Conservation (phyloP, 2,888 invertebrate species). For the Machimus atricapillus region DNA sequence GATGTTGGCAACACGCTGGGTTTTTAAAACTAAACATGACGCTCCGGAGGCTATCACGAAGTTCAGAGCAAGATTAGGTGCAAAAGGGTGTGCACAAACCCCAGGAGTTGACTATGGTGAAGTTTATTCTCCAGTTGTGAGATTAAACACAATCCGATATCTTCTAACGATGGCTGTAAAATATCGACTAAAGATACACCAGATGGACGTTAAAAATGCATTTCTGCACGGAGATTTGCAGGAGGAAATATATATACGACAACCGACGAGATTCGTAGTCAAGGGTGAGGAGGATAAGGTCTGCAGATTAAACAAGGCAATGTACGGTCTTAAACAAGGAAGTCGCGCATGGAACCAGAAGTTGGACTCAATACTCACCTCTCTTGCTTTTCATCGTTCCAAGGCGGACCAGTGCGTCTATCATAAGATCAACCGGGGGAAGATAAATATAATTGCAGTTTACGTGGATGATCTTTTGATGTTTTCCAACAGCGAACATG, state of each 20-base stretch:
- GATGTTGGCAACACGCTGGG: not conserved
- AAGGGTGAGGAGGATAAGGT: conserved; percentile 42
- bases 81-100: not conserved
- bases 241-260: conserved; percentile 47
- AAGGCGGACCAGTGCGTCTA: not conserved
- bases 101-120: not conserved
- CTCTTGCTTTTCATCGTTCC: conserved; percentile 40
- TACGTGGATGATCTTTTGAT: conserved; percentile 43
- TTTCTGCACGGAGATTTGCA: conserved; percentile 45
- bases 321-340: conserved; percentile 48
- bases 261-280: conserved; percentile 47
- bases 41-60: too few species aligned
- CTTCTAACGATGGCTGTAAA: too few species aligned
- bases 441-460: conserved; percentile 36
- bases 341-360: conserved; percentile 47
- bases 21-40: not conserved
- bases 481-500: conserved; percentile 39
- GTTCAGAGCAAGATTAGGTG: not conserved
- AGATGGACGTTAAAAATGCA: conserved; percentile 47
- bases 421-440: conserved; percentile 6
- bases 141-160: not conserved
- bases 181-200: conserved; percentile 20
- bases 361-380: conserved; percentile 39
- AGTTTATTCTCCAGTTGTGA: not conserved
- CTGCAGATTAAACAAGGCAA: conserved; percentile 46